Conservation (phyloP, 2,113 vertebrate genomes). For the Thymallus thymallus region DNA sequence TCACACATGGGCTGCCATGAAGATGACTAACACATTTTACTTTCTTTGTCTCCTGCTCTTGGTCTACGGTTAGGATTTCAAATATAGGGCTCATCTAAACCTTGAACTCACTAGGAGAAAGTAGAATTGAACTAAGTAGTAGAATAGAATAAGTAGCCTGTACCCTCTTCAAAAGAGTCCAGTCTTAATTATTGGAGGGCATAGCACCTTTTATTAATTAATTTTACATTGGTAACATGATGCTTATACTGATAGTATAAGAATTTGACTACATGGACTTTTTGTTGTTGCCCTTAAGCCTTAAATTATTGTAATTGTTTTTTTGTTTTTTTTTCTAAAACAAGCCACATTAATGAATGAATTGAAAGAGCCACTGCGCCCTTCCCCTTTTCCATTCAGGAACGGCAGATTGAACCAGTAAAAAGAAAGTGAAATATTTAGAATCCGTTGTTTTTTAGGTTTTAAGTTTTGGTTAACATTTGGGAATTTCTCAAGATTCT, state of each 20-base stretch:
- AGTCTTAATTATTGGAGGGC: too few relatives aligned
- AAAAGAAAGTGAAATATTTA: constrained; percentile 12
- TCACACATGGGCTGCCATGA: constrained; percentile 70
- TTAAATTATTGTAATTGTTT: background rate
- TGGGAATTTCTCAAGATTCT: constrained; percentile 82
- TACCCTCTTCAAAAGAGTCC: background rate
- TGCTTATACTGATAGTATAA: too few relatives aligned
- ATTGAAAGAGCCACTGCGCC: background rate
- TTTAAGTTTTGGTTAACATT: constrained; percentile 77
- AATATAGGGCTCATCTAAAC: constrained; percentile 31
- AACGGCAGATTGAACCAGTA: constrained; percentile 31
- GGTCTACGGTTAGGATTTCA: constrained; percentile 54
- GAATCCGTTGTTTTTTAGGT: constrained; percentile 49
- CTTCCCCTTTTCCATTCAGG: constrained; percentile 3
- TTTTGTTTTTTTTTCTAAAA: background rate
- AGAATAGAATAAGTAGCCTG: background rate
- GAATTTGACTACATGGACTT: too few relatives aligned
- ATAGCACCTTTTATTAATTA: background rate
- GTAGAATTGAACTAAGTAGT: constrained; percentile 12
- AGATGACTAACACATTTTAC: constrained; percentile 65
- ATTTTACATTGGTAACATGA: too few relatives aligned
- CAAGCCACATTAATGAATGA: background rate
- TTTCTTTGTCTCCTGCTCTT: constrained; percentile 56
- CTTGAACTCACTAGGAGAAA: constrained; percentile 6
- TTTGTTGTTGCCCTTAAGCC: background rate